Evolutionary conservation across 2,113 vertebrate genomes (phyloP).

Genomic region (Phoenicopterus ruber): DNA sequence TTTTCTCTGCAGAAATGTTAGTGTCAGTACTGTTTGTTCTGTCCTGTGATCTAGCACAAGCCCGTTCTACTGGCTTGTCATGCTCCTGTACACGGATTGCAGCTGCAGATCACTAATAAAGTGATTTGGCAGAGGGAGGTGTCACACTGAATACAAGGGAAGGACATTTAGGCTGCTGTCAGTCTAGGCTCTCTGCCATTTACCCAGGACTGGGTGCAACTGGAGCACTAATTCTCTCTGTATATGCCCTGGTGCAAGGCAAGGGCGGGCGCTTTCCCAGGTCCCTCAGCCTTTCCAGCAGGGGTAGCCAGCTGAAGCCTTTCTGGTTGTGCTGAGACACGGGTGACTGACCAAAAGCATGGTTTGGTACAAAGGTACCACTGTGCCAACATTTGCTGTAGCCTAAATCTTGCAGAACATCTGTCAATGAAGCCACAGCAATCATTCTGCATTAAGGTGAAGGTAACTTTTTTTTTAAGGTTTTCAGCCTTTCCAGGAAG

Average conservation of each 20-base stretch:
- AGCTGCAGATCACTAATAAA: background rate
- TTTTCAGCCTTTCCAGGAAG: background rate
- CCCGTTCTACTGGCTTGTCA: background rate
- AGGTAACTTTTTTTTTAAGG: background rate
- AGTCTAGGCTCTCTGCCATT: background rate
- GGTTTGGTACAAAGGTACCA: background rate
- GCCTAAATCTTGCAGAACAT: background rate
- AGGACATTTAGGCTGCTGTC: background rate
- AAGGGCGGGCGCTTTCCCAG: background rate
- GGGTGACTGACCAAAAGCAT: background rate
- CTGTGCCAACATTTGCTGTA: background rate
- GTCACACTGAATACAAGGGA: background rate
- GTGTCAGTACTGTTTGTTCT: background rate
- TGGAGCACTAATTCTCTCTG: background rate
- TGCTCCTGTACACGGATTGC: background rate
- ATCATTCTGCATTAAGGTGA: background rate
- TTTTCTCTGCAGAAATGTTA: background rate
- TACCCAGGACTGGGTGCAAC: background rate
- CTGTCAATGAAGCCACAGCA: background rate
- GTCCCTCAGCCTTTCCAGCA: background rate
- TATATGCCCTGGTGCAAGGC: background rate
- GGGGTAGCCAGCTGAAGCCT: background rate
- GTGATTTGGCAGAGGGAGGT: background rate
- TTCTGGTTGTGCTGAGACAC: background rate
- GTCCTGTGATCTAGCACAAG: background rate